A percentile compares a stretch with the other conserved stretches of the same genome.
Conservation (phyloP, 2,797 vertebrate genomes). For the Poecile montanus region DNA sequence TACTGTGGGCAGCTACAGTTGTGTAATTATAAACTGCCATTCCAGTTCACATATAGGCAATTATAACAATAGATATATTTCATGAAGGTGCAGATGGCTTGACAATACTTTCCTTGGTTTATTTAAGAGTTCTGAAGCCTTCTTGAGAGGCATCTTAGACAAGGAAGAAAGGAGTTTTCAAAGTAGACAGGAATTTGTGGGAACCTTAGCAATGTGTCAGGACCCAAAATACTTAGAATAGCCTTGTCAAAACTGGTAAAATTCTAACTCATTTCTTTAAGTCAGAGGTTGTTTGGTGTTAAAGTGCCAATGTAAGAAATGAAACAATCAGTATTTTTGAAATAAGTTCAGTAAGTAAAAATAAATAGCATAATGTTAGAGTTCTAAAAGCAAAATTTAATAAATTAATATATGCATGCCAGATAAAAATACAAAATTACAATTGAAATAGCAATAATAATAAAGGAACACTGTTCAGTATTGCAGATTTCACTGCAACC, state of each 20-base stretch:
- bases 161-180: background rate
- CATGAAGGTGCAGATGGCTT: background rate
- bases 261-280: background rate
- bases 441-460: slow-evolving; percentile 76
- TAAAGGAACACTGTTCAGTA: slow-evolving; percentile 81
- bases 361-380: slow-evolving; percentile 36
- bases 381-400: slow-evolving; percentile 92
- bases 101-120: background rate
- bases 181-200: background rate
- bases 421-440: slow-evolving; percentile 85
- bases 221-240: background rate
- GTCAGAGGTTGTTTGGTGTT: background rate
- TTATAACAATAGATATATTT: background rate
- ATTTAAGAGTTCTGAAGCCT: background rate
- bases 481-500: slow-evolving; percentile 82
- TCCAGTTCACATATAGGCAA: background rate
- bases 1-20: background rate
- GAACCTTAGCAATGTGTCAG: background rate
- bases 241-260: background rate
- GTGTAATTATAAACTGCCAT: background rate
- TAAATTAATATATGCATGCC: slow-evolving; percentile 97
- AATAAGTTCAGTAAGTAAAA: background rate
- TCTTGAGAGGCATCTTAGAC: background rate
- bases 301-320: background rate
- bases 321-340: background rate